These are phyloP conservation scores for Trogon surrucura DNA, from an alignment of 2,113 vertebrate genomes.

Conservation along the genomic window DNA sequence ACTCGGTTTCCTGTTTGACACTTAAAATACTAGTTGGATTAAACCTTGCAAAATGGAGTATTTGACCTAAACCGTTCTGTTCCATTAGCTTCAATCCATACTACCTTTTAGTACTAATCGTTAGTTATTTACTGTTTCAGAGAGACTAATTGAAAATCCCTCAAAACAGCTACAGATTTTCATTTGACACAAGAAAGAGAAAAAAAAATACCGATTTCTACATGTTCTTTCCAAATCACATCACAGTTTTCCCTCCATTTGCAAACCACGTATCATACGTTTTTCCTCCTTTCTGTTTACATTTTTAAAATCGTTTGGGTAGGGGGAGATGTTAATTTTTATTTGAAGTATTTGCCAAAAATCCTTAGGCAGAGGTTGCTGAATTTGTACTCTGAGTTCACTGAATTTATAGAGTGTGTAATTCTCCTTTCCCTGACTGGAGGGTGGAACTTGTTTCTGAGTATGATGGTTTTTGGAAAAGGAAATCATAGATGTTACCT, in stretches of 20 bases:
- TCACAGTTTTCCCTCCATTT: not conserved
- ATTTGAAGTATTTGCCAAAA: not conserved
- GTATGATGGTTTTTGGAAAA: not conserved
- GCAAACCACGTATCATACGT: not conserved
- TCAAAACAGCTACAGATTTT: not conserved
- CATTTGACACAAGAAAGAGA: not conserved
- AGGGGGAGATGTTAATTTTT: not conserved
- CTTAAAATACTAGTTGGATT: not conserved
- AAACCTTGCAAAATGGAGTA: not conserved
- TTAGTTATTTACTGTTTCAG: not conserved
- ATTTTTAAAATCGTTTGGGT: not conserved
- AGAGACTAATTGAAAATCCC: not conserved
- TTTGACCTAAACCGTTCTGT: not conserved
- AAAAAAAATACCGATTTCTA: not conserved
- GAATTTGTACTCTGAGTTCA: not conserved
- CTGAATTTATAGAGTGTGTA: not conserved
- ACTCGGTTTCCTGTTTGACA: not conserved
- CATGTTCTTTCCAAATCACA: not conserved
- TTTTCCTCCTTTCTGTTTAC: not conserved
- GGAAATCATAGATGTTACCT: not conserved
- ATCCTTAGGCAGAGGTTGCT: not conserved
- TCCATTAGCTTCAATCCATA: not conserved
- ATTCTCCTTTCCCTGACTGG: not conserved
- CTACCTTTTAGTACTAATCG: not conserved
- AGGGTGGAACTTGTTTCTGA: not conserved